Evolutionary conservation across 1,140 invertebrate genomes (phyloP), one percentile per base, ranked within the genome.

Genomic region (Liolophura sinensis): DNA sequence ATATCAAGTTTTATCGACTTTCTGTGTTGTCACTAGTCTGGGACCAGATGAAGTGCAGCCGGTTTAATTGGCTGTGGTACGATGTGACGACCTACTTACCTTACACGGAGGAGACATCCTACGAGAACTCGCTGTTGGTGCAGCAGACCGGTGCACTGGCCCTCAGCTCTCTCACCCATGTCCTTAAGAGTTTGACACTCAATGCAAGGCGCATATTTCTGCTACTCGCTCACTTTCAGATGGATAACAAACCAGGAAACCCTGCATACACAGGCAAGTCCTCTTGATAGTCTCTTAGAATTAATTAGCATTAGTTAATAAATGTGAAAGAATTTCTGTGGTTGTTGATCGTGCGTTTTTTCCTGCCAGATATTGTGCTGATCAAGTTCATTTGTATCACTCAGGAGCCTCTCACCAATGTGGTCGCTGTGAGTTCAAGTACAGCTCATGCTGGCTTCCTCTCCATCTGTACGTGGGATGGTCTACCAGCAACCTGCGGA

Each of bases 181-280:
- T 98, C 7, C 95, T 93, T 84, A 88, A 89, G 60, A 96, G 94
- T 4, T 85, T 97, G 16, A 96, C 93, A 0, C 88, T 88, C 14
- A 97, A 97, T 83, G 92, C 94, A 1, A 91, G 92, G 78, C 89
- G 90, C 47, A 94, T 97, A 70, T 96, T 95, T 82, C 87, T 91
- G 65, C 85, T 96, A 40, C 88, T 97, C 56, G 89, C 92, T 0
- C 89, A 92, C 73, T 87, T 93, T 84, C 93, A 95, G 76, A 73
- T 96, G 14, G 78, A 85, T 18, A 89, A 91, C 77, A 89, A 92
- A 71, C 88, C 88, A 50, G 89, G 89, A 67, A 88, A 88, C 72
- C 81, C 87, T 58, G 89, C 90, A 81, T 94, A 93, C 84, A 87
- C 89, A 87, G 93, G 92, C 91, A 84, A 78, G 62, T 77, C 55